These are phyloP conservation scores for Leucophenga varia DNA, from an alignment of 1,140 invertebrate genomes.

Conservation along the genomic window DNA sequence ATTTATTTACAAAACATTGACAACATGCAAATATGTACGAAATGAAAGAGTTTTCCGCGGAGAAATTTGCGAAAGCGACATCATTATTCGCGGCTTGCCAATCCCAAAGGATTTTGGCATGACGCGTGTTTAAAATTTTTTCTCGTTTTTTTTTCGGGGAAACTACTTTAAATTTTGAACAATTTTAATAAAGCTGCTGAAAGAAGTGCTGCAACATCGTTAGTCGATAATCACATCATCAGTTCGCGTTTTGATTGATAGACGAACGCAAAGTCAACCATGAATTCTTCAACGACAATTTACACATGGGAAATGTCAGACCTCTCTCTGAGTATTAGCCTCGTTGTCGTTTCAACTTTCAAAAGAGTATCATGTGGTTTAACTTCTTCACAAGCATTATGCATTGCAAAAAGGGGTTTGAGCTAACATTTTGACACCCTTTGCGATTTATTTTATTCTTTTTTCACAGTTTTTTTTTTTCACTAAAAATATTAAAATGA, in stretches of 20 bases:
- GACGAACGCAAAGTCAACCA: too few species aligned
- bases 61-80: constrained; percentile 29
- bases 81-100: constrained; percentile 41
- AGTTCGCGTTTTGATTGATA: constrained; percentile 39
- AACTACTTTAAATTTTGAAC: too few species aligned
- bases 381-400: constrained; percentile 26
- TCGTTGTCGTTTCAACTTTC: constrained; percentile 12
- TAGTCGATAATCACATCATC: constrained; percentile 45
- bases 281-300: too few species aligned
- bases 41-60: constrained; percentile 7
- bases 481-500: constrained; percentile 20
- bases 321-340: constrained; percentile 3
- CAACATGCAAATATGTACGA: constrained; percentile 36
- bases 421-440: background rate
- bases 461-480: constrained; percentile 37
- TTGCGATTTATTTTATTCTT: constrained; percentile 19
- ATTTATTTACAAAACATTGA: constrained; percentile 25
- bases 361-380: constrained; percentile 27
- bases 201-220: too few species aligned
- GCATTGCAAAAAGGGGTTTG: background rate
- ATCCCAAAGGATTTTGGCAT: constrained; percentile 39
- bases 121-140: constrained; percentile 26
- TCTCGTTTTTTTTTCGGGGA: too few species aligned
- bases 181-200: too few species aligned
- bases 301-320: too few species aligned